These are phyloP conservation scores for Rhabditoides inermis DNA, from an alignment of 2,888 invertebrate genomes.

Conservation along the genomic window DNA sequence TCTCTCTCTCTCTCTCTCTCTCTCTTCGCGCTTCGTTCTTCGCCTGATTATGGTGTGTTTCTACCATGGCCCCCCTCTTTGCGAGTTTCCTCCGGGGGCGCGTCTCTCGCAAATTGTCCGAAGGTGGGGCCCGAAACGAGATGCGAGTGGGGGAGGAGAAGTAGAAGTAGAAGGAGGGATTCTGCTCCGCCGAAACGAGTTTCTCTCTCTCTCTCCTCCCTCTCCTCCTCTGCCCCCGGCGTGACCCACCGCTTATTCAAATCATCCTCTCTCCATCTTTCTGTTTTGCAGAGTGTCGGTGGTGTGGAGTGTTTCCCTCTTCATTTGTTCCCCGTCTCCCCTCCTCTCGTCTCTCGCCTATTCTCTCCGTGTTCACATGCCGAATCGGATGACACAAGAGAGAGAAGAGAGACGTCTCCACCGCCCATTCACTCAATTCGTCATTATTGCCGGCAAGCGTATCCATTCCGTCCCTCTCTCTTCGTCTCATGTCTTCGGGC, in stretches of 20 bases:
- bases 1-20: neutral
- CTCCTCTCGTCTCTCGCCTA: neutral
- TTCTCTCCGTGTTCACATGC: neutral
- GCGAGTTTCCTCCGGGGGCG: too few relatives aligned
- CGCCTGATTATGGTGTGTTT: neutral
- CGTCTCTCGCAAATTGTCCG: too few relatives aligned
- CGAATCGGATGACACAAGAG: neutral
- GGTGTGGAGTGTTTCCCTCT: neutral
- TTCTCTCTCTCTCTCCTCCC: slow-evolving; percentile 1
- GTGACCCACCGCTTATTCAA: neutral
- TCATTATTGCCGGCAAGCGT: too few relatives aligned
- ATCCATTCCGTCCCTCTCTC: neutral
- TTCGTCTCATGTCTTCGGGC: neutral
- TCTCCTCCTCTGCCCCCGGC: neutral
- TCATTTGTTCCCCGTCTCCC: neutral
- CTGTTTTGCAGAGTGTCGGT: neutral
- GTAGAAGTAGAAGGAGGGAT: too few relatives aligned
- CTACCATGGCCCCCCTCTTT: neutral
- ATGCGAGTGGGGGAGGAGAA: too few relatives aligned
- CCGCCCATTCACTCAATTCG: too few relatives aligned
- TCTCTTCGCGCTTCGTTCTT: neutral
- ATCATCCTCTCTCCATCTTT: neutral
- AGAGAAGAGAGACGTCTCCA: too few relatives aligned
- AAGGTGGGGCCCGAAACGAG: too few relatives aligned
- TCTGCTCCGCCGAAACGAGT: too few relatives aligned